Evolutionary conservation across 2,888 invertebrate genomes (phyloP), one percentile per base, ranked within the genome.

Genomic region (Amphiduros pacificus): DNA sequence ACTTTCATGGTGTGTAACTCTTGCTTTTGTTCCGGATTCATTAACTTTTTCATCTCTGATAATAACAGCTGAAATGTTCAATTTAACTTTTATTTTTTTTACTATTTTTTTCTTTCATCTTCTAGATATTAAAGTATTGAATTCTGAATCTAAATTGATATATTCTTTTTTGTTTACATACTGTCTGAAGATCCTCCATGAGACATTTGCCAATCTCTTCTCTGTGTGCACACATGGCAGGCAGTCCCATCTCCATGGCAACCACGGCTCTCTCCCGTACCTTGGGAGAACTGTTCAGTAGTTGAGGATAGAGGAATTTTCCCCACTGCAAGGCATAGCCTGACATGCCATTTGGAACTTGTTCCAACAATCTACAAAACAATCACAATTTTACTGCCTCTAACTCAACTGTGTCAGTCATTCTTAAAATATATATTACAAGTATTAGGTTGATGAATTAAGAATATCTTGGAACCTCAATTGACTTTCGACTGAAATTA

Each of bases 1-100:
- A 72, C 71, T 54, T 64, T 69, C 55, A 79, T 29, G 0, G 71
- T 73, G 70, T 67, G 71, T 11, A 70, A 22, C 60, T 77, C 75
- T n/a, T n/a, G n/a, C n/a, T n/a, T n/a, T 52, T 74, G 65, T 32
- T 67, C 70, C 1, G 54, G 60, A 17, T 32, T 49, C 55, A 77
- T 71, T 56, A 77, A 48, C 29, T 62, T 69, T 57, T 71, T 73
- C 62, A 79, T 41, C 48, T 74, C 44, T 11, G 44, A 44, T 22
- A 44, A 22, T n/a, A 44, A 44, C n/a, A 44, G 44, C 44, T 44
- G 44, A 5, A 44, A 44, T 9, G 44, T 4, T 20, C n/a, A 44
- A 11, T 44, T n/a, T n/a, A n/a, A n/a, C n/a, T n/a, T n/a, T n/a
- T n/a, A n/a, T n/a, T n/a, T n/a, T n/a, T n/a, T n/a, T n/a, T n/a